phyloP scores from a whole-genome alignment of 2,113 vertebrate species.

The Shinisaurus crocodilurus region DNA sequence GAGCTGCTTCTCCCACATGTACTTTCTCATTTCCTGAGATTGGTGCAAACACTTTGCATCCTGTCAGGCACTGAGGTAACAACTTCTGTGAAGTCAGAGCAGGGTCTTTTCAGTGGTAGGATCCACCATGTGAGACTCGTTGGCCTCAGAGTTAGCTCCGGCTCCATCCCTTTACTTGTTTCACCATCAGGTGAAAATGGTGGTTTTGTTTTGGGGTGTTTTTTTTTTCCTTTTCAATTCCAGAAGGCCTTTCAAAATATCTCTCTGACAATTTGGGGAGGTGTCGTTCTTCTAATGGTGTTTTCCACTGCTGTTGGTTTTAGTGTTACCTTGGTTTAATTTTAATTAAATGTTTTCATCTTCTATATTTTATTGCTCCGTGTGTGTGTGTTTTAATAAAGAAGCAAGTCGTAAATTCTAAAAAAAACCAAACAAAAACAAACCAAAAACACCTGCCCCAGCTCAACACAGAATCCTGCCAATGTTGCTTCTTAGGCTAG shows the following conservation, averaged over 20 bases:
- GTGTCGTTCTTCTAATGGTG: neutral
- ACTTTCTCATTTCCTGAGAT: no score
- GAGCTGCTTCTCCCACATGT: neutral
- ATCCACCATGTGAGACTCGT: neutral
- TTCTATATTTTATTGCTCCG: neutral
- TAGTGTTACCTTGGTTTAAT: neutral
- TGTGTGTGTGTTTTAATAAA: constrained; percentile 45
- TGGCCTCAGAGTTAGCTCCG: neutral
- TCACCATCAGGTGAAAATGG: no score
- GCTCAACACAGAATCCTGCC: constrained; percentile 53
- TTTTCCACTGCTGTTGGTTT: neutral
- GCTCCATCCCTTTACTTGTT: neutral
- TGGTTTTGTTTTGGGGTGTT: neutral
- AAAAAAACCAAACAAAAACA: neutral
- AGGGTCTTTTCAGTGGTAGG: neutral
- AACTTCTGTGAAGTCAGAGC: neutral
- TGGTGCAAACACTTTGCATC: neutral
- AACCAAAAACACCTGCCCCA: neutral
- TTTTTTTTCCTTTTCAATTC: no score
- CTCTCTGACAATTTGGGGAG: neutral
- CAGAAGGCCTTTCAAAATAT: neutral
- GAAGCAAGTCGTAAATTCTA: constrained; percentile 4
- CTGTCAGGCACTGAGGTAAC: neutral
- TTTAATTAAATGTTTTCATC: neutral
- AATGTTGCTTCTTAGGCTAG: constrained; percentile 49